phyloP scores from a whole-genome alignment of 2,888 invertebrate genomes.

The Dichetophora obliterata region DNA sequence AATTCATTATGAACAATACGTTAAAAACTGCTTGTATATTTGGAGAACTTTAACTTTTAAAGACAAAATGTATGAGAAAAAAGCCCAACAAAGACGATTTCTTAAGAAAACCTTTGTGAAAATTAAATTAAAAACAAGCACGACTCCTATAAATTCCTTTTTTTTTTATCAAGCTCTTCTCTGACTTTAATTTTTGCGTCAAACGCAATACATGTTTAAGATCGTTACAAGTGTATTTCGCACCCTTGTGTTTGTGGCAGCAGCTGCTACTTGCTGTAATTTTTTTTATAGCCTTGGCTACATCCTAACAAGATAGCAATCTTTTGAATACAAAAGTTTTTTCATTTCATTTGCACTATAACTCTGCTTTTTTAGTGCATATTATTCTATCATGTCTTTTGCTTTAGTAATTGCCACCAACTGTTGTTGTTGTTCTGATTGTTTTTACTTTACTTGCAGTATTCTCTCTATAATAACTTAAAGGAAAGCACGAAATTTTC shows the following conservation, averaged over 20 bases:
- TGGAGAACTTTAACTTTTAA: too few species aligned
- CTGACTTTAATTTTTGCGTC: neutral
- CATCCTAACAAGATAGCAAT: constrained; percentile 13
- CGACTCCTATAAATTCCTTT: neutral
- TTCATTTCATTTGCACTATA: neutral
- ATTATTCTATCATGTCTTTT: neutral
- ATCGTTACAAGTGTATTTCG: neutral
- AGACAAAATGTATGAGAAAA: too few species aligned
- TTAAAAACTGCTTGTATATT: too few species aligned
- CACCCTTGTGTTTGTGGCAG: neutral
- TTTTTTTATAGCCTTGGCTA: neutral
- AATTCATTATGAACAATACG: too few species aligned
- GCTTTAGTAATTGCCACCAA: neutral
- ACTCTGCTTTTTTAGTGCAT: neutral
- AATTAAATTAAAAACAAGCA: neutral
- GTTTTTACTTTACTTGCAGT: neutral
- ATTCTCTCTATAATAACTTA: neutral
- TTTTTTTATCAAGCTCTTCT: neutral
- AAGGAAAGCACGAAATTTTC: neutral
- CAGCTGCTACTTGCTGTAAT: constrained; percentile 16
- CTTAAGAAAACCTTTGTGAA: too few species aligned
- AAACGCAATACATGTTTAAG: neutral
- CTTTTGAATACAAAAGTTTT: neutral
- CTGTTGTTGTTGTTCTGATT: neutral
- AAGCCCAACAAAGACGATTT: too few species aligned